phyloP scores from a whole-genome alignment of 2,888 invertebrate genomes.

The Clostera curtula region DNA sequence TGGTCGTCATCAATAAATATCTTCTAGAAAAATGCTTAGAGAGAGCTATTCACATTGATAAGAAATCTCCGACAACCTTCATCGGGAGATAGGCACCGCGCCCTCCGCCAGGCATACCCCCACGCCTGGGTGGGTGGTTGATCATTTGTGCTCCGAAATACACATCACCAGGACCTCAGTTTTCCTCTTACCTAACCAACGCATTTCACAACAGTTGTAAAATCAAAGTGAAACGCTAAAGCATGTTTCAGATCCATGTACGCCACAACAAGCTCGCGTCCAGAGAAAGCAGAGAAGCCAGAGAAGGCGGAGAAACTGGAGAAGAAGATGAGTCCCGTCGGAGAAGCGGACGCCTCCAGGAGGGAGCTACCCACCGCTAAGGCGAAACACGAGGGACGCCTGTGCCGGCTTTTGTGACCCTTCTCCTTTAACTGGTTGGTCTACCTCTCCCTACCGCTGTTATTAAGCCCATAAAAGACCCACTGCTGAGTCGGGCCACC shows the following conservation, averaged over 20 bases:
- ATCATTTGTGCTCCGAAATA: no score
- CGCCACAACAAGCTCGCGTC: constrained; percentile 52
- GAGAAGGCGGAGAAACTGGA: constrained; percentile 27
- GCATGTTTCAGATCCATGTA: constrained; percentile 69
- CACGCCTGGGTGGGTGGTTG: no score
- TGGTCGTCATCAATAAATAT: no score
- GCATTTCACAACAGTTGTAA: constrained; percentile 32
- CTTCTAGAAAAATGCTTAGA: no score
- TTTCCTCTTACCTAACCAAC: constrained; percentile 31
- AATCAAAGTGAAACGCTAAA: constrained; percentile 44
- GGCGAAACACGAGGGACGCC: constrained; percentile 55
- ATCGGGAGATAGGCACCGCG: no score
- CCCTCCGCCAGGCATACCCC: no score
- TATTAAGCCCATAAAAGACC: no score
- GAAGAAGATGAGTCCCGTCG: constrained; percentile 15
- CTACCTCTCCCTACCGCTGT: background rate
- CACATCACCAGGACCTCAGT: no score
- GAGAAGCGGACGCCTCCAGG: constrained; percentile 20
- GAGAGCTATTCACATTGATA: no score
- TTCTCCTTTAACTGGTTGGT: constrained; percentile 65
- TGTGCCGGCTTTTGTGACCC: constrained; percentile 73
- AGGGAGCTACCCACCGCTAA: constrained; percentile 27
- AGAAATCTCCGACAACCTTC: no score
- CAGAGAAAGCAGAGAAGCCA: constrained; percentile 33
- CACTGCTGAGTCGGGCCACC: no score